Evolutionary conservation across 2,797 vertebrate species (phyloP).

Genomic region (Benthosema pterotum): DNA sequence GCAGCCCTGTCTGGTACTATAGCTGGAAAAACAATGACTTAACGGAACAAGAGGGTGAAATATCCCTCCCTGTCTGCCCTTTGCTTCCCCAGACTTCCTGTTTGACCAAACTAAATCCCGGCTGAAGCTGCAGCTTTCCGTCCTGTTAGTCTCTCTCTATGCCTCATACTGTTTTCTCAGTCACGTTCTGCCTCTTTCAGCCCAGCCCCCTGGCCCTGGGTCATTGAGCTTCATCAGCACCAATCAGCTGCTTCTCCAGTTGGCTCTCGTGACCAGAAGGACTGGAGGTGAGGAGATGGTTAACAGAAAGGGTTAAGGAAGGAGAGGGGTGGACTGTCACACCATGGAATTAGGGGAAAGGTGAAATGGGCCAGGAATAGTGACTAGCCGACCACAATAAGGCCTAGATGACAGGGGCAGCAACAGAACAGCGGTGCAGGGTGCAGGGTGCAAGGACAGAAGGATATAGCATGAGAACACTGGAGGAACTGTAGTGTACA

Average conservation of each 20-base stretch:
- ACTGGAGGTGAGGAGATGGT: conserved; percentile 6
- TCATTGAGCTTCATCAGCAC: conserved; percentile 58
- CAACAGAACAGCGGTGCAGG: not conserved
- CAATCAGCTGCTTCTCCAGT: conserved; percentile 44
- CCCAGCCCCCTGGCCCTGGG: conserved; percentile 44
- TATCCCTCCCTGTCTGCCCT: conserved; percentile 75
- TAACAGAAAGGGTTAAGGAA: conserved; percentile 35
- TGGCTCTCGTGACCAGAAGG: conserved; percentile 26
- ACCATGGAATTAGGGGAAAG: conserved; percentile 51
- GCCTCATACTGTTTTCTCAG: conserved; percentile 8
- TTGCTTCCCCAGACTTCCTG: conserved; percentile 78
- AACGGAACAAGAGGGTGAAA: conserved; percentile 73
- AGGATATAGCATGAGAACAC: conserved; percentile 14
- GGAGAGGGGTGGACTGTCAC: conserved; percentile 37
- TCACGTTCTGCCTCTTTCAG: conserved; percentile 33
- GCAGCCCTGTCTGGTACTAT: conserved; percentile 39
- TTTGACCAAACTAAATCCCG: conserved; percentile 78
- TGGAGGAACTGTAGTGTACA: conserved; percentile 18
- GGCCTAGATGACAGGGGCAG: conserved; percentile 22
- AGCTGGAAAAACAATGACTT: conserved; percentile 76
- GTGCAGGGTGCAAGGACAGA: too few species aligned
- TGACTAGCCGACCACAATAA: conserved; percentile 45
- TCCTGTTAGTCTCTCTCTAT: conserved; percentile 51
- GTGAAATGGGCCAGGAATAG: conserved; percentile 50
- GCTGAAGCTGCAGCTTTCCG: conserved; percentile 74